Conservation (phyloP, 2,113 vertebrate species). For the Myanophis thanlyinensis region DNA sequence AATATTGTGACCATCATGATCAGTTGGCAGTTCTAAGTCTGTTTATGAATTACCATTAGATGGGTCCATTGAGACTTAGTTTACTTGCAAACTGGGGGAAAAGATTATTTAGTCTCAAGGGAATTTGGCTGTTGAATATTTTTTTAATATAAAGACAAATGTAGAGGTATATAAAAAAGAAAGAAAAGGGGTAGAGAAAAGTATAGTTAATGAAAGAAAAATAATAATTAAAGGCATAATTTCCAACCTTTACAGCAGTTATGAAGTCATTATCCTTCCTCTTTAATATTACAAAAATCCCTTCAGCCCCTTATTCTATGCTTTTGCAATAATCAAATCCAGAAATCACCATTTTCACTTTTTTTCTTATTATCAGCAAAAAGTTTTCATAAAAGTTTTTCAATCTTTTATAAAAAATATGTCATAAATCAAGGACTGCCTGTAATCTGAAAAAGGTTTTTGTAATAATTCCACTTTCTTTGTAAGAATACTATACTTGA, state of each 20-base stretch:
- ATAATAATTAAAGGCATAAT: neutral
- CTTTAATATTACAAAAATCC: neutral
- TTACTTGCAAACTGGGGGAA: neutral
- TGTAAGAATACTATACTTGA: neutral
- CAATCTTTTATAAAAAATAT: neutral
- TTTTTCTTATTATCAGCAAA: neutral
- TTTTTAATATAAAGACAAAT: neutral
- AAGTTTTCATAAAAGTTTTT: neutral
- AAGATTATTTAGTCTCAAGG: neutral
- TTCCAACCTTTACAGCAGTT: neutral
- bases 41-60: neutral
- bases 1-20: neutral
- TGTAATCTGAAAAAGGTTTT: neutral
- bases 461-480: neutral
- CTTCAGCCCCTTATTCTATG: neutral
- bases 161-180: neutral
- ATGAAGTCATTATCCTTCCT: neutral
- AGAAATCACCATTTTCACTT: neutral
- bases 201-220: neutral
- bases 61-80: neutral
- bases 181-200: neutral
- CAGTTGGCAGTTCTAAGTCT: neutral
- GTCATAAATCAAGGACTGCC: neutral
- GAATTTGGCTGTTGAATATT: neutral
- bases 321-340: neutral